These are phyloP conservation scores for Nasalis larvatus DNA, from an alignment of 2,113 vertebrate genomes.

Conservation along the genomic window DNA sequence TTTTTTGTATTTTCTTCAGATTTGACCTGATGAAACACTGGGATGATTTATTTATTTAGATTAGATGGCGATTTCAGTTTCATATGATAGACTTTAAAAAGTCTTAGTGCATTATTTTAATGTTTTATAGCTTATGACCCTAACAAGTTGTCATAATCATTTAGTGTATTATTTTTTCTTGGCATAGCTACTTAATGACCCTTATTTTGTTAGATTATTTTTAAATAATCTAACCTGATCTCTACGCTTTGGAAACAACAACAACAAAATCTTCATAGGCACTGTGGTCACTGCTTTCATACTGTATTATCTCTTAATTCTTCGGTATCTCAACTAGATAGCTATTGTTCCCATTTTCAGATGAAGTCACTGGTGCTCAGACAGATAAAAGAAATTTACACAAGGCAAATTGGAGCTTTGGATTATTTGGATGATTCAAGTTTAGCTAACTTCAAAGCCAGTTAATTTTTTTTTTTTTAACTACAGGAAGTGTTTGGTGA, in stretches of 20 bases:
- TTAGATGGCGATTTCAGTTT: conserved; percentile 9
- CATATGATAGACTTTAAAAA: background rate
- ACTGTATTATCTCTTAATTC: background rate
- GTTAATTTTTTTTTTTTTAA: background rate
- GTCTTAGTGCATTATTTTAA: background rate
- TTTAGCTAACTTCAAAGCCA: background rate
- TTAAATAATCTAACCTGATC: conserved; percentile 39
- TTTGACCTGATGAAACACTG: conserved; percentile 3
- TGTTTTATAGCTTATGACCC: conserved; percentile 17
- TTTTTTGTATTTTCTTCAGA: conserved; percentile 6
- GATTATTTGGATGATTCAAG: background rate
- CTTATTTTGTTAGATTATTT: conserved; percentile 47
- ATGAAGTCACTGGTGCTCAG: background rate
- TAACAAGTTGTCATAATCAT: background rate
- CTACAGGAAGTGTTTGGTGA: background rate
- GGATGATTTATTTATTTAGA: conserved; percentile 27
- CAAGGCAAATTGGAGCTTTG: background rate
- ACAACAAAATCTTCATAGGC: background rate
- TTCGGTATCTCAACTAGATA: background rate
- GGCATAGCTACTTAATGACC: background rate
- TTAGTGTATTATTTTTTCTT: background rate
- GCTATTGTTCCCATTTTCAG: conserved; percentile 8
- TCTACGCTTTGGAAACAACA: background rate
- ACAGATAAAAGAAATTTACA: background rate
- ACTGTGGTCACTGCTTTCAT: background rate